phyloP scores from a whole-genome alignment of 2,888 invertebrate species.

The Drosophila cracens region DNA sequence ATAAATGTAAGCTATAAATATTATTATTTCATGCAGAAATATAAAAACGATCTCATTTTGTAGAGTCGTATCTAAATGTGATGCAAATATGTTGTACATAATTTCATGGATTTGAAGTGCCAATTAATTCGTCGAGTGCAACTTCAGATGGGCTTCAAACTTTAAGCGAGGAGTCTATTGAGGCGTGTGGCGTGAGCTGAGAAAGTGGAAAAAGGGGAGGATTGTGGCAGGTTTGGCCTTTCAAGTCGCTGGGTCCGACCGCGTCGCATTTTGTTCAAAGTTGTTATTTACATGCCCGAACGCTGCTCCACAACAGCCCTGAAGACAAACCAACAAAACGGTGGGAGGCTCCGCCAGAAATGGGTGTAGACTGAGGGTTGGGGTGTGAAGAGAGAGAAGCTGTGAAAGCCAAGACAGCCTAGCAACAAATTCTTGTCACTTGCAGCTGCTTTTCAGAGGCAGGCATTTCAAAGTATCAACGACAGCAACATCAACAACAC shows the following conservation, averaged over 20 bases:
- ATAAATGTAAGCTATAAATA: background rate
- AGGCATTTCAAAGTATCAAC: conserved; percentile 39
- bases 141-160: conserved; percentile 2
- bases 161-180: background rate
- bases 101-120: conserved; percentile 9
- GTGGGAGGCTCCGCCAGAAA: background rate
- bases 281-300: conserved; percentile 78
- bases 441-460: conserved; percentile 67
- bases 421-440: conserved; percentile 78
- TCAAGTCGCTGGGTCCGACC: conserved; percentile 49
- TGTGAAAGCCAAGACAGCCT: conserved; percentile 31
- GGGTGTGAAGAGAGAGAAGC: background rate
- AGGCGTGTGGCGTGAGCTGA: conserved; percentile 4
- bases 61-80: background rate
- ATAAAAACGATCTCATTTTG: background rate
- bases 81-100: background rate
- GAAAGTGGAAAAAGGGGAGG: conserved; percentile 7
- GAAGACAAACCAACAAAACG: conserved; percentile 3
- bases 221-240: conserved; percentile 46
- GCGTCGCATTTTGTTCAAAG: conserved; percentile 75
- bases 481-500: conserved; percentile 21
- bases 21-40: background rate
- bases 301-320: conserved; percentile 25
- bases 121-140: conserved; percentile 31
- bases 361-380: background rate